Base-by-base conservation (phyloP, 2,888 invertebrate genomes). In the Yponomeuta evonymella region DNA sequence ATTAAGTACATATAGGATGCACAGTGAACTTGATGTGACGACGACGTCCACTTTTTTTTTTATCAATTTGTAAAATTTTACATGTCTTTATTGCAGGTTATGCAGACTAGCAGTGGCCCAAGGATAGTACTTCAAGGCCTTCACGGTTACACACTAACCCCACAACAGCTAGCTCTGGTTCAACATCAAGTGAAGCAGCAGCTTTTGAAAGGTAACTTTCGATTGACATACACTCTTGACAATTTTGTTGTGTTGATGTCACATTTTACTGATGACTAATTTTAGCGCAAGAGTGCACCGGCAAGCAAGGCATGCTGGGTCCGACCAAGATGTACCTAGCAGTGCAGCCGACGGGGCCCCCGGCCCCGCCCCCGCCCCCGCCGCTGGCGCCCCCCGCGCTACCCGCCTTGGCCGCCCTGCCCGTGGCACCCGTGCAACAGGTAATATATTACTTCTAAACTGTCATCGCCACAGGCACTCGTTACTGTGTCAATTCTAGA, bases 161-260 rank as follows among this genome's bases (percentile, higher is more conserved):
- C 95, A 1, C 96, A 96, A 75, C 97, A 97, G 83, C 84, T 97
- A 76, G 94, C 95, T 4, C 93, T 96, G 72, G 96, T 97, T 0
- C 97, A 97, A 79, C 96, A 97, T 76, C 97, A 97, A 93, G 97
- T 97, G 29, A 97, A 97, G 84, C 97, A 97, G 79, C 97, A 97
- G 82, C 87, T 97, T 70, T 89, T 97, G 70, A 97, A 97, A 95
- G 96, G 96, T 97, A 85, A 78, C 73, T 71, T 62, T 29, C 10
- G 64, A n/a, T 65, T 65, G 29, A 5, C 11, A 65, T 30, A 30
- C 64, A 5, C n/a, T 29, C 64, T 43, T 43, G 8, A 43, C 8
- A 65, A 11, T 65, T 64, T 72, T 62, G 5, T 62, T 70, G 33
- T 36, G 9, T n/a, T 15, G 10, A 70, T 15, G 63, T 48, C 2